Conservation (phyloP, 2,888 invertebrate genomes). For the Nipponacmea schrenckii region DNA sequence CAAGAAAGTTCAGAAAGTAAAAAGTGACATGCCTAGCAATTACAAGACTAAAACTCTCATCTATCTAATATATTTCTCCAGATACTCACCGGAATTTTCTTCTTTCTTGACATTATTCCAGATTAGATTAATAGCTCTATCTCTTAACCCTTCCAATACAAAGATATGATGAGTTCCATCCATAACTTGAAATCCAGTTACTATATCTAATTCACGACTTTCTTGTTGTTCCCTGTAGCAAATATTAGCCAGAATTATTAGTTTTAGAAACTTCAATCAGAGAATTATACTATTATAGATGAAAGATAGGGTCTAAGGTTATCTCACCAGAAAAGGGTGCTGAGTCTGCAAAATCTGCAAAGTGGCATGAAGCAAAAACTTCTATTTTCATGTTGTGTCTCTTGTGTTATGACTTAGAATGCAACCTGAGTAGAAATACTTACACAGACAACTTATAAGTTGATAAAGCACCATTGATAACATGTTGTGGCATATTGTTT, state of each 20-base stretch:
- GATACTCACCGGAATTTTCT: conserved; percentile 49
- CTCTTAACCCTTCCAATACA: conserved; percentile 63
- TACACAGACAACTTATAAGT: conserved; percentile 66
- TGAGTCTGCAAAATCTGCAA: too few relatives aligned
- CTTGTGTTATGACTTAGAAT: too few relatives aligned
- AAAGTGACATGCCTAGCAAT: too few relatives aligned
- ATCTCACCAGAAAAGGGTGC: too few relatives aligned
- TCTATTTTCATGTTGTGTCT: too few relatives aligned
- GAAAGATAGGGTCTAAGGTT: too few relatives aligned
- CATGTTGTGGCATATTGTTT: conserved; percentile 60
- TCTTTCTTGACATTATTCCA: conserved; percentile 60
- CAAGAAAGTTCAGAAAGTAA: too few relatives aligned
- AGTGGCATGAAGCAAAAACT: too few relatives aligned
- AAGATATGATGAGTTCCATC: conserved; percentile 63
- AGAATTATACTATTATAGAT: too few relatives aligned
- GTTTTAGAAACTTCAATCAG: not conserved
- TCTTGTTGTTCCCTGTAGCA: conserved; percentile 59
- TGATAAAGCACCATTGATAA: conserved; percentile 63
- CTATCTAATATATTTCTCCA: too few relatives aligned
- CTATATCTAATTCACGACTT: conserved; percentile 58
- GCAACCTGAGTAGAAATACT: conserved; percentile 26
- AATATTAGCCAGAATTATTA: not conserved
- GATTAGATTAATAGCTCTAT: conserved; percentile 52
- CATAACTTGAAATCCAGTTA: conserved; percentile 67
- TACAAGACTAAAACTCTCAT: too few relatives aligned